Evolutionary conservation across 92 coral and sea anemone species (phyloP), one percentile per base, ranked within the genome.

Genomic region (Epizoanthus scotinus): DNA sequence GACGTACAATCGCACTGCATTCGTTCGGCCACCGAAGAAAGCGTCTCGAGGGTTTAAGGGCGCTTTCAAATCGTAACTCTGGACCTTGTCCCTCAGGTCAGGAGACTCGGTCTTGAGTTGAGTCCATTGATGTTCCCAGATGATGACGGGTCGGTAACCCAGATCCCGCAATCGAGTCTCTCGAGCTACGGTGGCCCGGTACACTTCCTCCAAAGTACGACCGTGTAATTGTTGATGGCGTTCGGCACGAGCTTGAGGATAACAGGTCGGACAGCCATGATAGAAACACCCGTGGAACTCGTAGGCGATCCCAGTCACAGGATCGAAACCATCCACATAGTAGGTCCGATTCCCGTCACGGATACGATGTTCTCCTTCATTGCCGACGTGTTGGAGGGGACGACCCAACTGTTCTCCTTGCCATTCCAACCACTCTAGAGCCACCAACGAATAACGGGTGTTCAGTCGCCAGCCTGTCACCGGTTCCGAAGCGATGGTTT

Each of bases 401-500:
- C 0, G 24, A 14, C 54, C 73, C 24, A 1, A n/a, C 34, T 15
- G 25, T 3, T 9, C 12, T 34, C 6, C 73, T 2, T 10, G 1
- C 73, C 73, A 67, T 9, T 9, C 18, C 8, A 67, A 64, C 70
- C 70, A 64, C 34, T 64, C 70, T 1, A 64, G 27, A 21, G 70
- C 40, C 0, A 64, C 70, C 2, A 15, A 34, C 5, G 73, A 36
- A 36, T 67, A 42, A 36, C 20, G 12, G 52, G 54, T 20, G 14
- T n/a, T 36, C 14, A 17, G 20, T 12, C 52, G 73, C 73, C 73
- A 67, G 0, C 73, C 73, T 0, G 8, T 4, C 28, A 67, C n/a
- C 2, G 73, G 73, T 67, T 67, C 73, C 9, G 73, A 67, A 15
- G 73, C 73, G 54, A 29, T 67, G 54, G 73, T 67, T 5, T 67